Conservation (phyloP, 2,113 vertebrate genomes). For the Stercorarius parasiticus region DNA sequence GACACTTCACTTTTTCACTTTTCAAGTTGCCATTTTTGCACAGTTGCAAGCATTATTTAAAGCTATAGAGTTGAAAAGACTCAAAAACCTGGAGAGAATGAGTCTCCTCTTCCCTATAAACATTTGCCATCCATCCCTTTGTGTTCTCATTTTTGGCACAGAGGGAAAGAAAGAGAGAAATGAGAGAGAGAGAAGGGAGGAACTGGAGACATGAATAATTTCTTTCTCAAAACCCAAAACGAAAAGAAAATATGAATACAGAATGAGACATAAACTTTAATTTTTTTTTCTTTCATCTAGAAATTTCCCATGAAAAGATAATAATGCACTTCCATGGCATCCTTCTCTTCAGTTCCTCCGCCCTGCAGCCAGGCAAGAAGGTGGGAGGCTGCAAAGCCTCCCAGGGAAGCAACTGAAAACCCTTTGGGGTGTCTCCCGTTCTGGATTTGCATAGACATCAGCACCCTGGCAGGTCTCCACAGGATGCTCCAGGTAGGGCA, state of each 20-base stretch:
- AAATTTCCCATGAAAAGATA: constrained; percentile 23
- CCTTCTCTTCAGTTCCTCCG: background rate
- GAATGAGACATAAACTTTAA: constrained; percentile 7
- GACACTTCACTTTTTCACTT: background rate
- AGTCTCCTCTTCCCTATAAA: background rate
- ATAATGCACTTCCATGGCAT: background rate
- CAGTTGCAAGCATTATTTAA: constrained; percentile 11
- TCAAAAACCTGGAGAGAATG: background rate
- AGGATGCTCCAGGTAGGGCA: background rate
- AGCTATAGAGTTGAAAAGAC: background rate
- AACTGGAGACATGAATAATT: constrained; percentile 40
- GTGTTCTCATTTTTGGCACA: background rate
- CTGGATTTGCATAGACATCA: background rate
- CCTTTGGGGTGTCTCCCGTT: background rate
- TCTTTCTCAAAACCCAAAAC: constrained; percentile 15
- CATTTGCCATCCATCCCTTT: constrained; percentile 13
- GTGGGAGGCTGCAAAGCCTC: background rate
- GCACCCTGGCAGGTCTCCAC: background rate
- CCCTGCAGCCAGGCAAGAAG: background rate
- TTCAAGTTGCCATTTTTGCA: constrained; percentile 17
- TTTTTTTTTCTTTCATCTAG: background rate
- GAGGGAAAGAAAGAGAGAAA: background rate
- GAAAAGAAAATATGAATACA: constrained; percentile 35
- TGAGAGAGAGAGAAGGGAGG: background rate
- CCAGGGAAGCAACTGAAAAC: background rate